These are phyloP conservation scores for Drosophila meridionalis DNA, from an alignment of 2,888 invertebrate species.

Conservation along the genomic window DNA sequence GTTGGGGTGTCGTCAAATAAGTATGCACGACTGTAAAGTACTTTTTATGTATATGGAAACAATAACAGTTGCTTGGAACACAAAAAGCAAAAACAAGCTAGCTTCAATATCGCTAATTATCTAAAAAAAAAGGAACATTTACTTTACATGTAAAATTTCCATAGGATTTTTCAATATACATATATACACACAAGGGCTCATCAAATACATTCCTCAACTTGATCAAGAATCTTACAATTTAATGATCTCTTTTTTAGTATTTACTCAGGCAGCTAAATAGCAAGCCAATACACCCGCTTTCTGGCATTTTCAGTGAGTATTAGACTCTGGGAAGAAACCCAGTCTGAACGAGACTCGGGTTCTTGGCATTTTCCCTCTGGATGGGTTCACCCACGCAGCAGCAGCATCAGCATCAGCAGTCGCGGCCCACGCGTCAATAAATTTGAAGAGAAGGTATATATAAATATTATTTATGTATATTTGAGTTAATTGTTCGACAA, in stretches of 20 bases:
- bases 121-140: too few species aligned
- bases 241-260: background rate
- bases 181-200: too few species aligned
- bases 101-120: too few species aligned
- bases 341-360: background rate
- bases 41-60: too few species aligned
- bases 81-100: too few species aligned
- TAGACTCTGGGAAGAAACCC: background rate
- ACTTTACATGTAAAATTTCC: too few species aligned
- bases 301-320: background rate
- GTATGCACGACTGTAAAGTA: background rate
- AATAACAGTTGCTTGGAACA: too few species aligned
- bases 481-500: slow-evolving; percentile 40
- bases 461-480: slow-evolving; percentile 70
- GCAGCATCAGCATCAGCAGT: background rate
- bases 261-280: background rate
- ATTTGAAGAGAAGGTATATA: slow-evolving; percentile 19
- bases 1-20: background rate
- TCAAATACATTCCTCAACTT: background rate
- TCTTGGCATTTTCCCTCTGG: slow-evolving; percentile 1
- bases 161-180: too few species aligned
- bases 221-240: background rate
- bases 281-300: background rate
- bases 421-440: slow-evolving; percentile 12
- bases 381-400: slow-evolving; percentile 11